Conservation (phyloP, 1,140 invertebrate genomes). For the Polyergus mexicanus region DNA sequence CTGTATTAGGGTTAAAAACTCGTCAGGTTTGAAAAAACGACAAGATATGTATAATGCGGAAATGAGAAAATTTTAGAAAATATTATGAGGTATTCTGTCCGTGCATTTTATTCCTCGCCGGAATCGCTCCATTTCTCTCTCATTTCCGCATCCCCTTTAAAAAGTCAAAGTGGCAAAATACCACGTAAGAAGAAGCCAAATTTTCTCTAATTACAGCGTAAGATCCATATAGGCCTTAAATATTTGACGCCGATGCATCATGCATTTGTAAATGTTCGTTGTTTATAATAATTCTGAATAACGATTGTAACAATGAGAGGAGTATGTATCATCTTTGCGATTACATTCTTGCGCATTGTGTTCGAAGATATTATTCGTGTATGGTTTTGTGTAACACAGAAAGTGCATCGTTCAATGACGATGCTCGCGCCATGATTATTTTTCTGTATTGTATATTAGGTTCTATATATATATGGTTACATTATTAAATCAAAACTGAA, state of each 20-base stretch:
- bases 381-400: constrained; percentile 67
- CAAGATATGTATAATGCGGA: constrained; percentile 13
- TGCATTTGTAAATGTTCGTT: constrained; percentile 67
- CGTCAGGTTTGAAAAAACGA: constrained; percentile 10
- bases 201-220: constrained; percentile 53
- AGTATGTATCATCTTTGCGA: constrained; percentile 8
- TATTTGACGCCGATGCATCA: constrained; percentile 52
- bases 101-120: background rate
- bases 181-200: constrained; percentile 43
- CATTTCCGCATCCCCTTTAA: background rate
- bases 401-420: constrained; percentile 44
- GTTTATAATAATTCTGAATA: constrained; percentile 64
- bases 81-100: background rate
- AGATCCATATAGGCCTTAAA: constrained; percentile 67
- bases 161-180: background rate
- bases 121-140: background rate
- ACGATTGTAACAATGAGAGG: constrained; percentile 25
- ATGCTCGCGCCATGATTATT: constrained; percentile 65
- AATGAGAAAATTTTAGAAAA: background rate
- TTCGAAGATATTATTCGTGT: constrained; percentile 54
- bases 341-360: constrained; percentile 61
- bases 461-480: constrained; percentile 58
- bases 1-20: constrained; percentile 30
- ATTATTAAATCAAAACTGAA: constrained; percentile 67
- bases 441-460: constrained; percentile 71